Evolutionary conservation across 1,140 invertebrate species (phyloP), one percentile per base, ranked within the genome.

Genomic region (Drosophila mojavensis): DNA sequence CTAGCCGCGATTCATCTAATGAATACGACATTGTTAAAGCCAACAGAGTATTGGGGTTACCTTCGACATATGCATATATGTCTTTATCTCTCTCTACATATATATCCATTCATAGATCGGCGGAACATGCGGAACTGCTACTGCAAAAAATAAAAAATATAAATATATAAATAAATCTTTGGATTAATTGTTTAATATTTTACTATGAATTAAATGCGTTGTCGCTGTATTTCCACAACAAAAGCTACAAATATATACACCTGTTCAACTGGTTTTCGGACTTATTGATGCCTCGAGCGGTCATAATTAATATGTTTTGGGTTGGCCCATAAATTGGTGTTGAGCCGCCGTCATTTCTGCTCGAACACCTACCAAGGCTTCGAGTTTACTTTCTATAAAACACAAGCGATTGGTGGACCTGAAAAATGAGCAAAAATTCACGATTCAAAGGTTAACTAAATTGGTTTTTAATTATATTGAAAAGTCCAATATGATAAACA

Each of bases 241-340:
- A 66, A 13, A 33, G n/a, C 47, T 47, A 48, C 39, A 59, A 45
- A 45, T n/a, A 59, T 45, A 20, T 30, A 28, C 50, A 61, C 65
- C 56, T 61, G 66, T 63, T 39, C 59, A 58, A 75, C 71, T 69
- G 66, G 71, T 75, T 75, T 54, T 58, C n/a, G 33, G 20, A 45
- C 53, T 45, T 20, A 74, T 62, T 61, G 41, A 61, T 50, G 28
- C 58, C 41, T n/a, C 59, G 36, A 50, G 56, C 55, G 41, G 62
- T 45, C 51, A 75, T 75, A 75, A 75, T 70, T 62, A 75, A 75
- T 75, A 63, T 70, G 66, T 70, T 70, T 63, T 43, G 67, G 66
- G 59, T 48, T 64, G 47, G 53, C 48, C 56, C 66, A 63, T 75
- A 59, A 59, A 56, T 70, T 62, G 45, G 20, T 10, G 45, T 71